Evolutionary conservation across 2,797 vertebrate species (phyloP), one percentile per base, ranked within the genome.

Genomic region (Antrozous pallidus): DNA sequence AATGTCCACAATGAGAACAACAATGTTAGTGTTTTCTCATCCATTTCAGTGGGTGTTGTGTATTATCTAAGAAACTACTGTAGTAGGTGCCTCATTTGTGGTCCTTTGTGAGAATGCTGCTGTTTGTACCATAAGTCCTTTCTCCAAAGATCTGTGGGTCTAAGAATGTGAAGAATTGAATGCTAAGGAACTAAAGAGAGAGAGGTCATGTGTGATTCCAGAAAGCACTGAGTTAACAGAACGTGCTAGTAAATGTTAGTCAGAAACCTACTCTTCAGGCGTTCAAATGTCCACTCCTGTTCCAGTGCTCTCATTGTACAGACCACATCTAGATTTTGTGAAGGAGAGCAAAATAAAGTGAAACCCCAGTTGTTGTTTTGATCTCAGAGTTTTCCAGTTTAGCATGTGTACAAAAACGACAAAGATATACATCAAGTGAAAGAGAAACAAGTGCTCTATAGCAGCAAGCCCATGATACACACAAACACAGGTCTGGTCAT

Each of bases 371-470:
- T 83, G 79, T 20, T 42, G 14, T 88, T 84, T 92, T 42, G 1
- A 93, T 78, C 67, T 94, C 70, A 61, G 42, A 69, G 28, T 14
- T 83, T 92, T 89, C 51, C 67, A 89, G 67, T 51, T 73, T 74
- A 81, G 54, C 3, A n/a, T 31, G 18, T 42, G 14, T 74, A 38
- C 51, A 89, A 81, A 71, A 88, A 93, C 38, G 61, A 24, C 56
- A 61, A 36, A 70, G 61, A 51, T 31, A 83, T 42, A 71, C 26
- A 75, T 51, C 20, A 71, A 86, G n/a, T 74, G 36, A 85, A 94
- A 70, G 51, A 86, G 73, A 83, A 93, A 31, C 9, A n/a, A 56
- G 13, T 17, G 36, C 45, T 70, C 45, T 11, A 31, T 3, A 54
- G 61, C 61, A 54, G 63, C 16, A 3, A 40, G 24, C 16, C 45